Conservation (phyloP, 1,140 invertebrate genomes). For the Thalassaphorura encarpata region DNA sequence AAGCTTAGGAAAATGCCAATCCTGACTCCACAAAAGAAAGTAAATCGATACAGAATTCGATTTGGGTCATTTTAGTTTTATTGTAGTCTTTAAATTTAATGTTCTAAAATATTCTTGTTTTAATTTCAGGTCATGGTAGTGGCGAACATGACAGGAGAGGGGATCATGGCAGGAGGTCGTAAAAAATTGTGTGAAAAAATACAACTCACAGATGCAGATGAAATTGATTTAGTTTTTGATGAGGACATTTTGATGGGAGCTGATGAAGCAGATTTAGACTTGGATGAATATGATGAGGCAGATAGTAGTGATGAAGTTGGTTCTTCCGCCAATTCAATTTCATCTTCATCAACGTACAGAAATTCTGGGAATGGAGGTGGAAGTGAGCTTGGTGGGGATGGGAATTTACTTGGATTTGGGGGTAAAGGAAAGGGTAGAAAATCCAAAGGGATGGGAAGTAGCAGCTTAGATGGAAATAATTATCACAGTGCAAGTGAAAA, state of each 20-base stretch:
- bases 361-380: neutral
- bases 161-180: conserved; percentile 22
- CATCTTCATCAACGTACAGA: conserved; percentile 21
- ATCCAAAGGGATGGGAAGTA: neutral
- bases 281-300: conserved; percentile 20
- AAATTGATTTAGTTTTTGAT: conserved; percentile 27
- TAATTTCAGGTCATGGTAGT: conserved; percentile 27
- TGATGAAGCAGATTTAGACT: conserved; percentile 17
- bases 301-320: conserved; percentile 26
- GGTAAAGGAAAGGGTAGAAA: conserved; percentile 5
- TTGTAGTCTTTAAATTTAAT: no score
- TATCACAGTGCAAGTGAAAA: conserved; percentile 20
- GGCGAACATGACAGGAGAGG: conserved; percentile 27
- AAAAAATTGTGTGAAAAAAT: conserved; percentile 19
- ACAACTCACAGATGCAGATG: conserved; percentile 11
- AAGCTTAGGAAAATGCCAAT: no score
- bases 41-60: no score
- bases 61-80: no score
- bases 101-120: conserved; percentile 2
- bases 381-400: conserved; percentile 3
- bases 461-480: neutral
- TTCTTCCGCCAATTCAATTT: conserved; percentile 25
- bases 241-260: conserved; percentile 30
- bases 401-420: no score
- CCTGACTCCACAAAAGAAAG: no score